Evolutionary conservation across 1,140 invertebrate genomes (phyloP).

Genomic region (Drosophila nasuta): DNA sequence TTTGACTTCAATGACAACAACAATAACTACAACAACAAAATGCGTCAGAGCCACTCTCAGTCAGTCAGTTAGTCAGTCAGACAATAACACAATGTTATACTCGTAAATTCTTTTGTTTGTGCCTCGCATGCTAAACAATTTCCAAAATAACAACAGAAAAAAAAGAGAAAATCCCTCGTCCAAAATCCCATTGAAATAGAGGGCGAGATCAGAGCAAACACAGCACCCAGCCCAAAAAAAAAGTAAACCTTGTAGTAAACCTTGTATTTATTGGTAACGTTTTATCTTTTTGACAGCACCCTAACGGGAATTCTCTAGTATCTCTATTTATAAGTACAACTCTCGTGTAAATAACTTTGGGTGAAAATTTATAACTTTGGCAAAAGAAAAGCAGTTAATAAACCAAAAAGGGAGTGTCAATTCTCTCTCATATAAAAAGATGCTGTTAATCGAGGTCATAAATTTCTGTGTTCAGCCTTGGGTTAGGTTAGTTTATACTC

Average conservation of each 20-base stretch:
- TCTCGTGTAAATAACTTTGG: neutral
- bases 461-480: neutral
- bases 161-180: constrained; percentile 46
- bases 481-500: constrained; percentile 8
- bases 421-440: constrained; percentile 6
- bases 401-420: constrained; percentile 1
- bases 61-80: constrained; percentile 43
- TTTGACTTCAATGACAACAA: constrained; percentile 51
- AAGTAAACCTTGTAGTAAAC: constrained; percentile 24
- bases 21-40: constrained; percentile 47
- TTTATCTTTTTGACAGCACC: constrained; percentile 37
- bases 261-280: constrained; percentile 41
- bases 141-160: constrained; percentile 38
- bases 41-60: constrained; percentile 23
- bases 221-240: neutral
- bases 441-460: constrained; percentile 1
- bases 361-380: constrained; percentile 21
- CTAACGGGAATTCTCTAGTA: constrained; percentile 32
- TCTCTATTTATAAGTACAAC: constrained; percentile 24
- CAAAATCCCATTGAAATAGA: constrained; percentile 40
- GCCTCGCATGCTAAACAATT: constrained; percentile 74
- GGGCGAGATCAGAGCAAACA: constrained; percentile 16
- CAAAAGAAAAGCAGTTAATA: constrained; percentile 17
- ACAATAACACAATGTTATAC: constrained; percentile 69
- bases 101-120: constrained; percentile 78